A percentile compares a stretch with the other conserved stretches of the same genome.
phyloP scores from a whole-genome alignment of 2,797 vertebrate species.

The Pelodytes ibericus region DNA sequence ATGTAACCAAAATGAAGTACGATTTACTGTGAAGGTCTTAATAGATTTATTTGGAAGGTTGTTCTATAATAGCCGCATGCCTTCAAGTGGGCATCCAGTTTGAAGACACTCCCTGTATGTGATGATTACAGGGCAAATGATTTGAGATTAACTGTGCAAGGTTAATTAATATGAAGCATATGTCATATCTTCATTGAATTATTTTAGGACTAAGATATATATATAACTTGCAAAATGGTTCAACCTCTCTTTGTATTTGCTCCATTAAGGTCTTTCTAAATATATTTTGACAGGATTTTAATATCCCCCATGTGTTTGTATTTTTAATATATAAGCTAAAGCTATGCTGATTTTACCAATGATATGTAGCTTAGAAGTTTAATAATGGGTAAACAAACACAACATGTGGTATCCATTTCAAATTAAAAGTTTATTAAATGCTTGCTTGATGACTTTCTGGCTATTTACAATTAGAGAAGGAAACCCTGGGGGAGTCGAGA shows the following conservation, averaged over 20 bases:
- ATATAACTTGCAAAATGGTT: constrained; percentile 57
- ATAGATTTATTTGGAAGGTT: constrained; percentile 34
- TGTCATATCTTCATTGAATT: constrained; percentile 48
- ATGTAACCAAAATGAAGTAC: not conserved
- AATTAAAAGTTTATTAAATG: constrained; percentile 85
- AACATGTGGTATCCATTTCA: constrained; percentile 83
- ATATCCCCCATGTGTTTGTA: constrained; percentile 75
- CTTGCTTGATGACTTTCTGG: constrained; percentile 79
- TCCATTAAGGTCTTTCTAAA: constrained; percentile 67
- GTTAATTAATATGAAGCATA: constrained; percentile 54
- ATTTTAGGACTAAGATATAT: constrained; percentile 56
- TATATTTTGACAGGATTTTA: constrained; percentile 71
- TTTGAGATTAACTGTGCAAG: constrained; percentile 40
- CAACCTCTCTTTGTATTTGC: constrained; percentile 67
- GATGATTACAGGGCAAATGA: constrained; percentile 31
- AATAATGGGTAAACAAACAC: constrained; percentile 84
- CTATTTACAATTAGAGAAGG: constrained; percentile 78
- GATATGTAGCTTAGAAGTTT: constrained; percentile 80
- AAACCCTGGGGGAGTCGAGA: constrained; percentile 71
- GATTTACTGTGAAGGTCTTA: constrained; percentile 11
- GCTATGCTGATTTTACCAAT: constrained; percentile 72
- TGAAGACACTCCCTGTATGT: constrained; percentile 37
- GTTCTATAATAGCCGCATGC: constrained; percentile 7
- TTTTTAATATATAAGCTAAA: constrained; percentile 70
- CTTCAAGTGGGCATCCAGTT: constrained; percentile 23